Base-by-base conservation (phyloP, 2,888 invertebrate species). In the Torymus texanus region DNA sequence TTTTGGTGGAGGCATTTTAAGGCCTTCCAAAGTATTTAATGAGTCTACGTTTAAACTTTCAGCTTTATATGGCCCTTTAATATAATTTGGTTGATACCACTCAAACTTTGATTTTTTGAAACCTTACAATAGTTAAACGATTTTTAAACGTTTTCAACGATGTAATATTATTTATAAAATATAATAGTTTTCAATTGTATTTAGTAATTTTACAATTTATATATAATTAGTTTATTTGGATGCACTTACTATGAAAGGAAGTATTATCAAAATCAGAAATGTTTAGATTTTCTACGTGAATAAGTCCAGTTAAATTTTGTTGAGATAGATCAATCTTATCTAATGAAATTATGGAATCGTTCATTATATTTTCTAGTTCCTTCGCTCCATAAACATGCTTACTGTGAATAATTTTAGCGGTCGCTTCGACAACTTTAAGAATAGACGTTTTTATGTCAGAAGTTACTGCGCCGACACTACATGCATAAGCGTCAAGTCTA, bases 401-500 rank as follows among this genome's bases (percentile, higher is more conserved):
- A 61, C 83, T 82, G 16, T 71, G 82, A 11, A 89, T 79, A 16
- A 68, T 58, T 55, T 83, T 83, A 4, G 83, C 86, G 2, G 41
- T 80, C 63, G 85, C 82, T 29, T 74, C 75, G 29, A 83, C 82
- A 21, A 85, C 70, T n/a, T 68, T 73, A 55, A 88, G 72, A 5
- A 73, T 67, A 1, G 84, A 82, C n/a, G 83, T 83, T 82, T 77
- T 84, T 50, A 88, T 79, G 21, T 85, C 83, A 2, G 83, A 63
- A 14, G 80, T 81, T 21, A 82, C 65, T 2, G 84, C 84, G 16
- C 66, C 80, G 0, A 14, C 5, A 11, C 80, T 83, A 41, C 88
- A 88, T 2, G 85, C 3, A 3, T 81, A 80, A 67, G 81, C 51
- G 5, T 83, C 75, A 41, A 86, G 62, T 80, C 86, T 88, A 75